These are phyloP conservation scores for Montipora efflorescens DNA, from an alignment of 64 coral and sea anemone genomes.

Conservation along the genomic window DNA sequence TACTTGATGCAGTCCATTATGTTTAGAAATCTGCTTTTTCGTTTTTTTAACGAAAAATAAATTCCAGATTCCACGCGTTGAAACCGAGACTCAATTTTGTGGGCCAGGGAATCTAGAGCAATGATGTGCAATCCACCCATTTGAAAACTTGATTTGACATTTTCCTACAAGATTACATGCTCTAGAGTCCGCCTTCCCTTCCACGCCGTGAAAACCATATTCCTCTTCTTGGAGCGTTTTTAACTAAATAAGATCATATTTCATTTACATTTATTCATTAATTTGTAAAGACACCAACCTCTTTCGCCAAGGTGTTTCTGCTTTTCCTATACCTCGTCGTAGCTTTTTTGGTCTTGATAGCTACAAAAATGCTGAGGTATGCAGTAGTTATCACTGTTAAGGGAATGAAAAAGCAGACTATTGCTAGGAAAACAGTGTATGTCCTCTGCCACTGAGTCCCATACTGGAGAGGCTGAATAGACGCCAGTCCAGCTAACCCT, in stretches of 20 bases:
- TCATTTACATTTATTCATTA: background rate
- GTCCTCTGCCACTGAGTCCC: slow-evolving; percentile 31
- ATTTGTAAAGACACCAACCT: background rate
- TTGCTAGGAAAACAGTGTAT: slow-evolving; percentile 63
- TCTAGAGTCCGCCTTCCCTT: too few species aligned
- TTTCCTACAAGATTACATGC: too few species aligned
- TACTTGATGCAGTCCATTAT: too few species aligned
- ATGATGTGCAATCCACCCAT: too few species aligned
- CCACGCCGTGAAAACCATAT: too few species aligned
- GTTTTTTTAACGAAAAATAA: too few species aligned
- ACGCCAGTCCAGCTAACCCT: slow-evolving; percentile 43
- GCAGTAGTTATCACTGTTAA: slow-evolving; percentile 51
- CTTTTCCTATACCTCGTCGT: background rate
- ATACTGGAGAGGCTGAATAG: slow-evolving; percentile 66
- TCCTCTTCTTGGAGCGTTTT: too few species aligned
- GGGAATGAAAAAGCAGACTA: slow-evolving; percentile 68
- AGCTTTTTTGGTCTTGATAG: background rate
- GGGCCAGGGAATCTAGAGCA: too few species aligned
- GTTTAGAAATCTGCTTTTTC: too few species aligned
- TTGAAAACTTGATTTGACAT: too few species aligned
- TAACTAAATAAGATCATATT: background rate
- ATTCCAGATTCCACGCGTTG: too few species aligned
- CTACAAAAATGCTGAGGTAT: slow-evolving; percentile 56
- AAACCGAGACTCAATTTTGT: too few species aligned
- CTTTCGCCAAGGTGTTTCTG: slow-evolving; percentile 8